Conservation (phyloP, 2,797 vertebrate genomes). For the Apogon talboti region DNA sequence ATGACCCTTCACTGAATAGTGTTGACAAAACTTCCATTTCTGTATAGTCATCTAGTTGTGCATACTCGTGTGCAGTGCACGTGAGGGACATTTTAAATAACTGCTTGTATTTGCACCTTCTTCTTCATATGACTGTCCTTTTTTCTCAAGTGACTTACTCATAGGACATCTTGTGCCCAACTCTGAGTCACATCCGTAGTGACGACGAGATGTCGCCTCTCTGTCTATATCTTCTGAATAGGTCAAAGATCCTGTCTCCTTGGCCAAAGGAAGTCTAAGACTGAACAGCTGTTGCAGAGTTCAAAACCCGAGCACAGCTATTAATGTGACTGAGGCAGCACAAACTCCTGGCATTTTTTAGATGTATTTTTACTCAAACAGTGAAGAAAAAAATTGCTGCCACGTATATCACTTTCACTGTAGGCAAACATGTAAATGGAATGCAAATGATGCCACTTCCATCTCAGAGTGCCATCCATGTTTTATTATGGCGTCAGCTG, state of each 20-base stretch:
- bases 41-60: not conserved
- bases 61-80: constrained; percentile 13
- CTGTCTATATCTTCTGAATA: constrained; percentile 43
- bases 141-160: constrained; percentile 56
- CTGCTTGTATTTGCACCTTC: constrained; percentile 31
- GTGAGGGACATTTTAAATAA: constrained; percentile 26
- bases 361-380: constrained; percentile 34
- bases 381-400: constrained; percentile 36
- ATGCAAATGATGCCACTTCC: constrained; percentile 55
- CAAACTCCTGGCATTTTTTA: constrained; percentile 17
- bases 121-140: constrained; percentile 41
- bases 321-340: constrained; percentile 22
- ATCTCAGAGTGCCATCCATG: constrained; percentile 25
- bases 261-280: constrained; percentile 30
- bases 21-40: constrained; percentile 7
- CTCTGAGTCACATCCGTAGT: constrained; percentile 59
- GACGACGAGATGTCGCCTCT: constrained; percentile 45
- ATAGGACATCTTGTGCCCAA: constrained; percentile 54
- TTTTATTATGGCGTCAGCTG: constrained; percentile 39
- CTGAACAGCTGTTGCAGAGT: constrained; percentile 27
- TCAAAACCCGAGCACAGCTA: constrained; percentile 29
- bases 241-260: constrained; percentile 51
- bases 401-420: constrained; percentile 24
- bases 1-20: constrained; percentile 1
- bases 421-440: constrained; percentile 43